phyloP scores from a whole-genome alignment of 2,888 invertebrate genomes.

The Drosophila setosimentum region DNA sequence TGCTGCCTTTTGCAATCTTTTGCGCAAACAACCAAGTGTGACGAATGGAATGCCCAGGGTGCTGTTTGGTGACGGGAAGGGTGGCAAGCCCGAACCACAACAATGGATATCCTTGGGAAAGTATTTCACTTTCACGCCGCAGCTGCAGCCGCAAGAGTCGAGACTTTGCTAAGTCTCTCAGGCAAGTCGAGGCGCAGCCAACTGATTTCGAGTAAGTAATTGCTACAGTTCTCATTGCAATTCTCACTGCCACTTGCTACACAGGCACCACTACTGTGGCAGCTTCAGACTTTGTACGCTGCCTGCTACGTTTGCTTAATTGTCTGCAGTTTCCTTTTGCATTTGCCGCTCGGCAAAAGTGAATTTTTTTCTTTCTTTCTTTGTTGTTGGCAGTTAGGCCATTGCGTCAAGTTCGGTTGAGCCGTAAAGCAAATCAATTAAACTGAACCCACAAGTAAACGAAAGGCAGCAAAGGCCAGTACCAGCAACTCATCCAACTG shows the following conservation, averaged over 20 bases:
- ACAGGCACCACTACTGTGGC: slow-evolving; percentile 1
- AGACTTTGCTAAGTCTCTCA: slow-evolving; percentile 37
- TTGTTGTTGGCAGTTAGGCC: slow-evolving; percentile 27
- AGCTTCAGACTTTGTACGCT: not conserved
- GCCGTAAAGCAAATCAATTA: slow-evolving; percentile 77
- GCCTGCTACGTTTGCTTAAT: slow-evolving; percentile 61
- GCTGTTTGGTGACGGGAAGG: not conserved
- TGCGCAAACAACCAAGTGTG: slow-evolving; percentile 40
- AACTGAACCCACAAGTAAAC: slow-evolving; percentile 59
- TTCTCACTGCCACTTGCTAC: slow-evolving; percentile 34
- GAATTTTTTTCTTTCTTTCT: slow-evolving; percentile 14
- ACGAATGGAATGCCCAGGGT: not conserved
- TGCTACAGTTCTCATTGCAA: slow-evolving; percentile 66
- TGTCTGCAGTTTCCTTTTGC: slow-evolving; percentile 73
- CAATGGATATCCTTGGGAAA: slow-evolving; percentile 73
- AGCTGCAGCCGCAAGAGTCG: slow-evolving; percentile 62
- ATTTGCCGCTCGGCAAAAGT: slow-evolving; percentile 41
- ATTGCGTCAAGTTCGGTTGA: slow-evolving; percentile 47
- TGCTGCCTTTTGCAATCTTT: slow-evolving; percentile 44
- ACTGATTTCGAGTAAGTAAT: slow-evolving; percentile 76
- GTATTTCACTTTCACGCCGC: slow-evolving; percentile 74
- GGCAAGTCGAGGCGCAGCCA: slow-evolving; percentile 25
- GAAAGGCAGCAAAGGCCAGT: slow-evolving; percentile 27
- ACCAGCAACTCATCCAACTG: slow-evolving; percentile 24
- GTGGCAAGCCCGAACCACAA: slow-evolving; percentile 54